Base-by-base conservation (phyloP, 2,797 vertebrate species). In the Gymnodraco acuticeps region DNA sequence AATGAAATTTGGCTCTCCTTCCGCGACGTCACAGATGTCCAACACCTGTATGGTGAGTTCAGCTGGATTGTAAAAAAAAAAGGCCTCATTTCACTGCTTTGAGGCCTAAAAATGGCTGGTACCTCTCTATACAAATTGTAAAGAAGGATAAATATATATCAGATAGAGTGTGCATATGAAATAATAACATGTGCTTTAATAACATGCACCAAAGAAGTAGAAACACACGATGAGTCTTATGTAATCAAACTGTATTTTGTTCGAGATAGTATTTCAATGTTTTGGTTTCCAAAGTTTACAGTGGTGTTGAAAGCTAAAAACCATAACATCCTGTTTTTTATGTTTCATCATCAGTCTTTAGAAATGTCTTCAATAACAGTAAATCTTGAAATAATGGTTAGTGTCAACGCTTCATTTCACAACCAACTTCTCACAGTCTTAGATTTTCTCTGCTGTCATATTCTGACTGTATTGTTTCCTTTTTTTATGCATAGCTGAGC, bases 1-100 rank as follows among this genome's bases (percentile, higher is more conserved):
- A 80, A 43, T 62, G 94, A 94, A 7, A 93, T 96, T 42, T 61
- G 94, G 43, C 96, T 98, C 61, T 96, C 97, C 50, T 94, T 95
- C 55, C 94, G 93, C 0, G 97, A 98, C 7, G 94, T 97, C 2
- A 89, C 95, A 92, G 95, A 96, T 2, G 94, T 97, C 63, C 96
- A 97, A 82, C 87, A 72, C 54, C 92, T 97, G 23, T 98, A 98
- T 5, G 96, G 97, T 97, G 84, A 84, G 71, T 78, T 27, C 11
- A 42, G 4, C 5, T 43, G 3, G 16, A 38, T 31, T 60, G 27
- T 27, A 27, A 10, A 69, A 31, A 54, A 31, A 31, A 12, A 9
- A 12, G 16, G n/a, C 15, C 10, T 50, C 6, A 17, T 43, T 54
- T 54, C 31, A 41, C 8, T 14, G 9, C 9, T 10, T 31, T 1